Evolutionary conservation across 2,888 invertebrate genomes (phyloP).

Genomic region (Norana najaformis): DNA sequence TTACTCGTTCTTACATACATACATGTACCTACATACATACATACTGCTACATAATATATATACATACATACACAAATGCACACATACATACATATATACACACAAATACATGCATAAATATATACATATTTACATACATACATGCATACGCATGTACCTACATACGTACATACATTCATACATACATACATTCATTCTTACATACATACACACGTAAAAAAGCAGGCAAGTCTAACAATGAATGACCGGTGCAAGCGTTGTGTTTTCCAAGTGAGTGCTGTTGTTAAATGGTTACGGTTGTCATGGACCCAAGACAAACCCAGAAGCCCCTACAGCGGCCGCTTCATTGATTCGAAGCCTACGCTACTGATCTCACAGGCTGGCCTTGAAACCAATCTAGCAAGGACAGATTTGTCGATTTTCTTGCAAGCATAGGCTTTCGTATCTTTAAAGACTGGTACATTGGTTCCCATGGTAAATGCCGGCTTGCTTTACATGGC

Average conservation of each 20-base stretch:
- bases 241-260: not conserved
- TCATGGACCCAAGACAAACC: not conserved
- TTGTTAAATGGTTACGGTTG: not conserved
- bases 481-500: not conserved
- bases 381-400: not conserved
- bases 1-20: not conserved
- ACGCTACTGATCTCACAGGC: not conserved
- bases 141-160: not conserved
- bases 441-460: not conserved
- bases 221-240: not conserved
- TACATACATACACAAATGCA: not conserved
- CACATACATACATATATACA: not conserved
- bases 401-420: not conserved
- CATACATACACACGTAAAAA: too few relatives aligned
- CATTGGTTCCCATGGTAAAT: not conserved
- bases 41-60: not conserved
- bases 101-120: not conserved
- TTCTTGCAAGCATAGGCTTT: not conserved
- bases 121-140: not conserved
- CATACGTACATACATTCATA: not conserved
- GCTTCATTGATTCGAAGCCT: not conserved
- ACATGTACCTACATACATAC: not conserved
- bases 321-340: not conserved
- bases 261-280: not conserved
- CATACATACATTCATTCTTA: too few relatives aligned